Evolutionary conservation across 2,113 vertebrate species (phyloP), one percentile per base, ranked within the genome.

Genomic region (Chionodraco myersi): DNA sequence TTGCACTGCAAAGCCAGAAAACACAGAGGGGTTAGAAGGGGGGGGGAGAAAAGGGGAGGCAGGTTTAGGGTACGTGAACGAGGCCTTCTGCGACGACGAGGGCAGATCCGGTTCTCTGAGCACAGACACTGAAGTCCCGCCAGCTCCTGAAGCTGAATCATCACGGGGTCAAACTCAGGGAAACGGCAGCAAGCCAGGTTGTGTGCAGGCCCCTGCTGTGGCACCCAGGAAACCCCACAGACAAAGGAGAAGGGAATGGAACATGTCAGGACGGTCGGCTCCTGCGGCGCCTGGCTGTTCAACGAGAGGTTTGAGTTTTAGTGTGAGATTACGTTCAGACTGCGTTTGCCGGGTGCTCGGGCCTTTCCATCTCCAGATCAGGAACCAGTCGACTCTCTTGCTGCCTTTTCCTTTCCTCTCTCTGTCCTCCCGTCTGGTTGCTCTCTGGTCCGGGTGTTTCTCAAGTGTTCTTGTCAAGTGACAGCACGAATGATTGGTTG

Each of bases 61-160:
- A 16, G 49, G 34, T 61, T 82, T 76, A 76, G 95, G 95, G 51
- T 95, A 95, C 36, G 13, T 96, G 82, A 97, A 97, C 64, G 80
- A 92, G 75, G 96, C 96, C 30, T 96, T 96, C 86, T 90, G 92
- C 59, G 90, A 94, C 15, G 94, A 96, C 21, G 95, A 96, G 69
- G 92, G 79, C 12, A 66, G 12, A 16, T 57, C 68, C 4, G 73
- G n/a, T 34, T 71, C 49, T 73, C 30, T 5, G 21, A 84, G 75
- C 23, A 52, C 72, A 87, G 75, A 58, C 82, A 78, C 87, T 60
- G 77, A 88, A 77, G 60, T 83, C 52, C 5, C 12, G 3, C 26
- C 56, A 56, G 75, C 45, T 56, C 58, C 56, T 1, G 66, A 79
- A 67, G 77, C 75, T 14, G 48, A 76, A 53, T 66, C 89, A 61